Percentiles rank a stretch among this genome's conserved stretches.
phyloP scores from a whole-genome alignment of 2,888 invertebrate genomes.

The Pseudococcus viburni region DNA sequence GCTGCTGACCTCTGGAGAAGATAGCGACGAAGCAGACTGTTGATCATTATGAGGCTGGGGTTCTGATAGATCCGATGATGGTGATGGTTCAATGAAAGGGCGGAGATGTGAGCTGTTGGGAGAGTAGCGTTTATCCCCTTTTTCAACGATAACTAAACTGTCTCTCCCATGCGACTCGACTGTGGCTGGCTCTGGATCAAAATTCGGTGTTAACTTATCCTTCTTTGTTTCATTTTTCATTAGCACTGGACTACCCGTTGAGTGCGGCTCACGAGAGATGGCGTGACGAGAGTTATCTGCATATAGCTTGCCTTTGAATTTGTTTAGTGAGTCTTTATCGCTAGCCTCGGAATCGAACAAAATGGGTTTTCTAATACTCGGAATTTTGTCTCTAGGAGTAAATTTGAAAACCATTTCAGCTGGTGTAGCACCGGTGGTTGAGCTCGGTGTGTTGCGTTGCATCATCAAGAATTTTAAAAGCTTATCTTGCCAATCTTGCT shows the following conservation, averaged over 20 bases:
- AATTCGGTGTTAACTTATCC: neutral
- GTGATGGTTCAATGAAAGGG: neutral
- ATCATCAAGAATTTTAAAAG: constrained; percentile 10
- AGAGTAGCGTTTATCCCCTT: neutral
- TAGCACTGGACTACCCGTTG: neutral
- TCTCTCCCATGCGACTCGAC: neutral
- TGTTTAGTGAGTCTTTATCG: neutral
- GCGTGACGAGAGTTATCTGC: neutral
- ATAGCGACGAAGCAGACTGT: no score
- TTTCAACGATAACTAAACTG: neutral
- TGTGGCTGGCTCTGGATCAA: neutral
- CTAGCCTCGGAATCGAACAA: neutral
- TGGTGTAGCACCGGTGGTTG: neutral
- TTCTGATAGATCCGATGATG: no score
- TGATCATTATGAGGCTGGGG: no score
- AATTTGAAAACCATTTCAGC: neutral
- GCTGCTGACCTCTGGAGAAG: no score
- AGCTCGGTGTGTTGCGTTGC: constrained; percentile 2
- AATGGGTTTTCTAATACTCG: neutral
- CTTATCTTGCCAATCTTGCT: neutral
- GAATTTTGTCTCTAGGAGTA: constrained; percentile 1
- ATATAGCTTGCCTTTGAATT: neutral
- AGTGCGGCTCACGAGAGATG: neutral
- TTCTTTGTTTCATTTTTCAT: neutral
- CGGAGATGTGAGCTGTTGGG: neutral